Base-by-base conservation (phyloP, 2,113 vertebrate genomes). In the Desmodus rotundus region DNA sequence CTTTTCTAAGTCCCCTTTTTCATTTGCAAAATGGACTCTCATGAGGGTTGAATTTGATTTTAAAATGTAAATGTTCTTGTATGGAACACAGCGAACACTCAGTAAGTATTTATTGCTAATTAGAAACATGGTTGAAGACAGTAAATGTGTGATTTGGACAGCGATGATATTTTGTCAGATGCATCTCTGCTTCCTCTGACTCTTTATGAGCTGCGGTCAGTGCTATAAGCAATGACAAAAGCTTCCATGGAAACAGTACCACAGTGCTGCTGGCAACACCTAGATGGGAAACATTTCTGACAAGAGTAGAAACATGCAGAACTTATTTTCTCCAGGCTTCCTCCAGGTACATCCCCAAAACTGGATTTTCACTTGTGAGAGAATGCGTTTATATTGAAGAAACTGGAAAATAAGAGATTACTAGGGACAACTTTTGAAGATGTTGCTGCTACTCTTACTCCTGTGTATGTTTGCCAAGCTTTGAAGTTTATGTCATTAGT, bases 211-310 rank as follows among this genome's bases (percentile, higher is more conserved):
- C 41, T n/a, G 26, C 10, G 2, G 16, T 31, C 16, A 41, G 11
- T 22, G n/a, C 33, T 26, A 13, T 1, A 12, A 77, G 36, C 1
- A 56, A 54, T 1, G 0, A 2, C 17, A 20, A 28, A 33, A 56
- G 4, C 17, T 38, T 67, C 68, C 31, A 16, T 0, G 3, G 41
- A 52, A 68, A 26, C 33, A 81, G 16, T 13, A 11, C n/a, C 14
- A 20, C 1, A 4, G 3, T 3, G 22, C 24, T 54, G 5, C 15
- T 22, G 36, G n/a, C 28, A 28, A 54, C 33, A n/a, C 19, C 31
- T 15, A 17, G 16, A 14, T 28, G 16, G 20, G 9, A 36, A 33
- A 33, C 9, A 41, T 33, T 61, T 47, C 20, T 58, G 12, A 82
- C 2, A 36, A 65, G 6, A 45, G 11, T 3, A 43, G 41, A 3